Evolutionary conservation across 2,888 invertebrate genomes (phyloP).

Genomic region (Euphydryas editha): DNA sequence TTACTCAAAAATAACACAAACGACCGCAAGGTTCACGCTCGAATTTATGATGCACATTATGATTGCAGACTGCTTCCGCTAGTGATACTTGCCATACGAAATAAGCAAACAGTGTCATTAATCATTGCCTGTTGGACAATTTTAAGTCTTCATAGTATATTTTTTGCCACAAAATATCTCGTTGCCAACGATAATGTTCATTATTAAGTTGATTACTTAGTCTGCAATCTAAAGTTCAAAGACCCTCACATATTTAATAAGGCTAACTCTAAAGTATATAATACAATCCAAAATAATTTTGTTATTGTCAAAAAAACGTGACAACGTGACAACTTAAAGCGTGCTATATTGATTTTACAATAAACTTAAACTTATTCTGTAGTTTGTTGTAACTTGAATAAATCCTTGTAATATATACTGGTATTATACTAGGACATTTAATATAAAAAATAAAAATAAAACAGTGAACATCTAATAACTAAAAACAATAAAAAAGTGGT

Average conservation of each 20-base stretch:
- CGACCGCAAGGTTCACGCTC: slow-evolving; percentile 28
- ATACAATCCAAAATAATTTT: neutral
- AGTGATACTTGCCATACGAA: slow-evolving; percentile 30
- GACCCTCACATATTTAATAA: neutral
- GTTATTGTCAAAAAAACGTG: neutral
- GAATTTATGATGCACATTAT: slow-evolving; percentile 35
- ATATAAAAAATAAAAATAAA: no score
- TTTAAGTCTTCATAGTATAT: slow-evolving; percentile 15
- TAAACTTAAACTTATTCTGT: no score
- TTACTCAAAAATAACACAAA: slow-evolving; percentile 10
- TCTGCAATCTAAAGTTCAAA: neutral
- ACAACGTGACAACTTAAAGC: neutral
- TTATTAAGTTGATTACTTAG: slow-evolving; percentile 1
- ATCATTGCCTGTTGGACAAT: slow-evolving; percentile 23
- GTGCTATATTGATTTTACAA: no score
- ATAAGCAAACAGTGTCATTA: slow-evolving; percentile 26
- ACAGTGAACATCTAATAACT: no score
- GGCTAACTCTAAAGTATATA: neutral
- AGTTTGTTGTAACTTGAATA: no score
- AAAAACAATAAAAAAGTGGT: no score
- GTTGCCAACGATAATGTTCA: slow-evolving; percentile 7
- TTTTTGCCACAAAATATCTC: slow-evolving; percentile 2
- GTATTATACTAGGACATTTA: no score
- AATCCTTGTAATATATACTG: no score
- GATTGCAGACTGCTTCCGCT: slow-evolving; percentile 29